A percentile compares a stretch with the other conserved stretches of the same genome.
These are phyloP conservation scores for Sebastes nivosus DNA, from an alignment of 2,797 vertebrate genomes.

Conservation along the genomic window DNA sequence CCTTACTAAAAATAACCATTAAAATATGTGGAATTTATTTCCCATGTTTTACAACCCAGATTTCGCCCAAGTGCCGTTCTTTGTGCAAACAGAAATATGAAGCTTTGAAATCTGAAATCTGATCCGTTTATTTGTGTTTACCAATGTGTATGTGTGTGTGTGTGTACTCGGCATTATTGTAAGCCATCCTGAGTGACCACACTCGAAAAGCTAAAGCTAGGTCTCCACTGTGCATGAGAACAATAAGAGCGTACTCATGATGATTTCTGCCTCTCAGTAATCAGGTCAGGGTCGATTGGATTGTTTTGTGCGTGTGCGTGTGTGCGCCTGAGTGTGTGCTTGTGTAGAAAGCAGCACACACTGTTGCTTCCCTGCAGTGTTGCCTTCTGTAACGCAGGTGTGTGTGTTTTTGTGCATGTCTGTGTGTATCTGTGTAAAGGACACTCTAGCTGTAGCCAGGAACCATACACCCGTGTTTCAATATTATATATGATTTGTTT, in stretches of 20 bases:
- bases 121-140: not conserved
- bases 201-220: constrained; percentile 21
- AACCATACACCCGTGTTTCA: not conserved
- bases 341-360: constrained; percentile 28
- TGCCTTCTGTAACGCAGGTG: constrained; percentile 67
- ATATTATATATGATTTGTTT: not conserved
- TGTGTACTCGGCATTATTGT: constrained; percentile 3
- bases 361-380: constrained; percentile 56
- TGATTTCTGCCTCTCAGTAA: constrained; percentile 61
- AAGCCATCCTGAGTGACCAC: constrained; percentile 31
- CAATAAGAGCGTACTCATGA: constrained; percentile 50
- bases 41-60: constrained; percentile 21
- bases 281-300: constrained; percentile 67
- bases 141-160: not conserved
- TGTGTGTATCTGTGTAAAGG: not conserved
- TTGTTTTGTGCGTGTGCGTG: constrained; percentile 15
- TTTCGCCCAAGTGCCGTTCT: not conserved
- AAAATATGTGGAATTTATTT: constrained; percentile 12
- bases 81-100: constrained; percentile 17
- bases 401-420: constrained; percentile 15
- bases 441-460: not conserved
- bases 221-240: constrained; percentile 32
- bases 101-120: constrained; percentile 37
- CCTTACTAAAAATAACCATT: not conserved
- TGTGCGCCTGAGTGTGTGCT: not conserved